phyloP scores from a whole-genome alignment of 2,113 vertebrate genomes.

The Cygnus buccinator region DNA sequence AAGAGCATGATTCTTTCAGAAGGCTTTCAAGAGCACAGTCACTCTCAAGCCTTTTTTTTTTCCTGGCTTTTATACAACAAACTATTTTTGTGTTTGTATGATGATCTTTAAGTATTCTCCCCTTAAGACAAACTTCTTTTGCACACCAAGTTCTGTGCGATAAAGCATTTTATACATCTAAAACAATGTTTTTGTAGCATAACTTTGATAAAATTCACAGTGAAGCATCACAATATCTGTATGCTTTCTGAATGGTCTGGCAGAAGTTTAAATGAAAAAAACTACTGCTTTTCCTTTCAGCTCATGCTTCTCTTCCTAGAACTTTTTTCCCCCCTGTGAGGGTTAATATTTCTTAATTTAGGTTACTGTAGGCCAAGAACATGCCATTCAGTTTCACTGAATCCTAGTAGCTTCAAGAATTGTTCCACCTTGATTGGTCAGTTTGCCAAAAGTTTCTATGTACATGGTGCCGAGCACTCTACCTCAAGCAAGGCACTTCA shows the following conservation, averaged over 20 bases:
- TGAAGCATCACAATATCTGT: neutral
- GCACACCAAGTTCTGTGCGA: neutral
- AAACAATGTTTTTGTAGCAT: neutral
- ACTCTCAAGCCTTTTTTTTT: neutral
- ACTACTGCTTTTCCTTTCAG: neutral
- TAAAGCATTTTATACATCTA: neutral
- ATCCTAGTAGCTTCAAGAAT: neutral
- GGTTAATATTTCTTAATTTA: neutral
- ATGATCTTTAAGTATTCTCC: neutral
- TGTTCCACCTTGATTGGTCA: neutral
- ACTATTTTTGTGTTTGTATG: neutral
- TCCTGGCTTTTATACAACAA: neutral
- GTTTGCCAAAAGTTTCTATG: neutral
- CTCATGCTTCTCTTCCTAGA: neutral
- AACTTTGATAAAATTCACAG: neutral
- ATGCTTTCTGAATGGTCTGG: neutral
- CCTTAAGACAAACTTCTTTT: neutral
- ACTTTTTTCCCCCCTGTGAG: neutral
- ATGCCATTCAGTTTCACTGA: fast-evolving
- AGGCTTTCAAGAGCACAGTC: neutral
- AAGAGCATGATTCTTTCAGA: neutral
- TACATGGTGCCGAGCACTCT: neutral
- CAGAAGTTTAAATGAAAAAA: neutral
- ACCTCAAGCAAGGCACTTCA: neutral
- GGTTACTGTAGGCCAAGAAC: neutral